Percentiles rank a stretch among this genome's conserved stretches.
These are phyloP conservation scores for Cheiracanthium punctorium DNA, from an alignment of 2,888 invertebrate species.

Conservation along the genomic window DNA sequence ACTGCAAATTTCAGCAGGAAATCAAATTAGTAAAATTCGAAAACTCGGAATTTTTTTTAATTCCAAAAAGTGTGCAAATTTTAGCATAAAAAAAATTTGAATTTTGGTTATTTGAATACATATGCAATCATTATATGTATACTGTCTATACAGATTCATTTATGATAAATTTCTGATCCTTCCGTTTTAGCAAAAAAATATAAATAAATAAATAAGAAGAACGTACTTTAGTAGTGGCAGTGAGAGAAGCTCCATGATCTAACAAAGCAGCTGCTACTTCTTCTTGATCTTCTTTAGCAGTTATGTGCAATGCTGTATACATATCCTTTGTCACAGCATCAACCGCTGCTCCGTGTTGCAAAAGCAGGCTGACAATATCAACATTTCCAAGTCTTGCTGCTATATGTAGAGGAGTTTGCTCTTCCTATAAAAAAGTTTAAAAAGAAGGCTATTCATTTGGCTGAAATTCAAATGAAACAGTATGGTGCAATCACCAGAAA, in stretches of 20 bases:
- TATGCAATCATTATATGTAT: too few relatives aligned
- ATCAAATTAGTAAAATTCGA: too few relatives aligned
- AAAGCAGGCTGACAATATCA: conserved; percentile 95
- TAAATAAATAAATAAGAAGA: too few relatives aligned
- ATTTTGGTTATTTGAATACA: too few relatives aligned
- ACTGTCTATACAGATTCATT: too few relatives aligned
- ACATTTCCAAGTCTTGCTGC: conserved; percentile 98
- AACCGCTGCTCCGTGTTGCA: conserved; percentile 94
- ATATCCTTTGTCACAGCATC: conserved; percentile 94
- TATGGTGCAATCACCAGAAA: too few relatives aligned
- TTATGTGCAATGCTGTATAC: conserved; percentile 98
- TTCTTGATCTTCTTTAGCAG: conserved; percentile 98
- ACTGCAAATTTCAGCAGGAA: too few relatives aligned
- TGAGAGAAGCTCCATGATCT: conserved; percentile 95
- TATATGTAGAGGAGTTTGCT: conserved; percentile 98
- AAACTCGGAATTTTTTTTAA: too few relatives aligned
- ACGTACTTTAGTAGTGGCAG: conserved; percentile 89
- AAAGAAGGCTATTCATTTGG: not conserved
- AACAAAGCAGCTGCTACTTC: conserved; percentile 95
- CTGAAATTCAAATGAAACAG: not conserved
- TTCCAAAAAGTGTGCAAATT: too few relatives aligned
- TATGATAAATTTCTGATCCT: too few relatives aligned
- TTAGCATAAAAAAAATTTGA: too few relatives aligned
- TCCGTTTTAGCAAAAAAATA: too few relatives aligned
- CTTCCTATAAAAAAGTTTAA: conserved; percentile 81